Conservation (phyloP, 2,797 vertebrate species). For the Notoglanidium macrostoma region DNA sequence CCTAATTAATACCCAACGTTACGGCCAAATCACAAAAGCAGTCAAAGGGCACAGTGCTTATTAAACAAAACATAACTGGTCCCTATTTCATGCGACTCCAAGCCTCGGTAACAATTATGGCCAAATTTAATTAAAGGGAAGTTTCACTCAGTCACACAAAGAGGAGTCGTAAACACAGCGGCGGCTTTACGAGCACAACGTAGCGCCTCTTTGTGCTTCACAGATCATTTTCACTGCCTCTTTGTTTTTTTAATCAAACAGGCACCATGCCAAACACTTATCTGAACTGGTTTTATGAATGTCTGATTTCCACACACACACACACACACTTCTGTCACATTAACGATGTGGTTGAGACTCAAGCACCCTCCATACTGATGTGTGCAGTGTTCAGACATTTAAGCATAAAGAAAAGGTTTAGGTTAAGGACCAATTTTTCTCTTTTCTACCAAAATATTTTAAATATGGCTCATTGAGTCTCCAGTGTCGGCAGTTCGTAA, state of each 20-base stretch:
- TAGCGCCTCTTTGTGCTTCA: conserved; percentile 14
- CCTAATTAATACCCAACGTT: conserved; percentile 30
- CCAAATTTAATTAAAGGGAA: conserved; percentile 50
- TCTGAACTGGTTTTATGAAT: conserved; percentile 43
- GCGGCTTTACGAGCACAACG: conserved; percentile 40
- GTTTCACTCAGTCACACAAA: conserved; percentile 45
- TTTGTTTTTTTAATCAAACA: conserved; percentile 48
- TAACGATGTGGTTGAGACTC: conserved; percentile 42
- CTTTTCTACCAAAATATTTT: neutral
- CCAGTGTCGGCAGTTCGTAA: neutral
- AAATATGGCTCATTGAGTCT: neutral
- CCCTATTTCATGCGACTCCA: conserved; percentile 30
- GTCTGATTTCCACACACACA: conserved; percentile 49
- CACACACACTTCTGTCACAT: conserved; percentile 46
- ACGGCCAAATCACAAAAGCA: conserved; percentile 37
- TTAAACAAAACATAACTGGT: conserved; percentile 46
- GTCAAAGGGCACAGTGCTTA: conserved; percentile 32
- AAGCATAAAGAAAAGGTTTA: neutral
- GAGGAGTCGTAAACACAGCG: conserved; percentile 39
- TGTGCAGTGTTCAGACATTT: conserved; percentile 17
- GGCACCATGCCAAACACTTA: conserved; percentile 43
- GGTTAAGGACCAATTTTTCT: neutral
- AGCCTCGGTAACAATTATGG: conserved; percentile 46
- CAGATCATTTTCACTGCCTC: conserved; percentile 19
- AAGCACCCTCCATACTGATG: conserved; percentile 33